Evolutionary conservation across 2,113 vertebrate species (phyloP).

Genomic region (Burhinus oedicnemus): DNA sequence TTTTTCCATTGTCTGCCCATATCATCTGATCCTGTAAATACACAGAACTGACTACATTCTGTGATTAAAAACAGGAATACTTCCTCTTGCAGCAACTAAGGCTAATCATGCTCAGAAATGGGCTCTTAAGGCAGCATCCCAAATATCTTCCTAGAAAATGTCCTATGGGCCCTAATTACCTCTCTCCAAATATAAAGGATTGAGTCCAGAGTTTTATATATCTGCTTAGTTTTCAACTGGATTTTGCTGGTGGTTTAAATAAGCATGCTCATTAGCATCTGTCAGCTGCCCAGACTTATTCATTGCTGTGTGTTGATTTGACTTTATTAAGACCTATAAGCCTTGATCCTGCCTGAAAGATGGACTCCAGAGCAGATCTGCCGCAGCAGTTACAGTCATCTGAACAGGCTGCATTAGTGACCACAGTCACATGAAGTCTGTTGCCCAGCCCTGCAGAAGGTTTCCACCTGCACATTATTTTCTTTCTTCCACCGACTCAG

Average conservation of each 20-base stretch:
- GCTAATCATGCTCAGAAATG: slow-evolving; percentile 32
- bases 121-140: slow-evolving; percentile 32
- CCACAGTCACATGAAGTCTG: background rate
- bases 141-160: slow-evolving; percentile 48
- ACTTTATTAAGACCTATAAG: slow-evolving; percentile 54
- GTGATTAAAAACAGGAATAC: slow-evolving; percentile 14
- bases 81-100: slow-evolving; percentile 7
- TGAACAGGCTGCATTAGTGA: background rate
- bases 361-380: background rate
- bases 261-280: slow-evolving; percentile 57
- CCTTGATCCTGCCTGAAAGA: slow-evolving; percentile 32
- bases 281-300: slow-evolving; percentile 52
- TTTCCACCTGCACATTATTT: background rate
- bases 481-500: background rate
- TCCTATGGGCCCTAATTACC: slow-evolving; percentile 65
- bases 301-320: slow-evolving; percentile 38
- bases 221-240: slow-evolving; percentile 44
- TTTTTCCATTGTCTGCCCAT: background rate
- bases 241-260: slow-evolving; percentile 55
- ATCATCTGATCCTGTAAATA: slow-evolving; percentile 5
- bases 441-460: background rate
- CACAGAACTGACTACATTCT: background rate
- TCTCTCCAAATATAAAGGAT: slow-evolving; percentile 43
- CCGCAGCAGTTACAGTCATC: background rate
- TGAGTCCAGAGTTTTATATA: slow-evolving; percentile 25